Percentiles rank a stretch among this genome's conserved stretches.
Conservation (phyloP, 2,113 vertebrate species). For the Chitala chitala region DNA sequence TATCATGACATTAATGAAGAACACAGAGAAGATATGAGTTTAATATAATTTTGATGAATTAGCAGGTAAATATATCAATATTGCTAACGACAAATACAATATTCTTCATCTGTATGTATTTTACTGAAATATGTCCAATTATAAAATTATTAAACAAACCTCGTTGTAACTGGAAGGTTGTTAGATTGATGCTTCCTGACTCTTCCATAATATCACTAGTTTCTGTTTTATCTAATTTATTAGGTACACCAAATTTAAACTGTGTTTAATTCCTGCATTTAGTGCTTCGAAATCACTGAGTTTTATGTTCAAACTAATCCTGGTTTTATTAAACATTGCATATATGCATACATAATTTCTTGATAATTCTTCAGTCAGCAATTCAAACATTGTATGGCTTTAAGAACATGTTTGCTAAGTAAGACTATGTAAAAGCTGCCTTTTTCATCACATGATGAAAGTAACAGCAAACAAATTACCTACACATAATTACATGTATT, state of each 20-base stretch:
- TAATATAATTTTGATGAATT: background rate
- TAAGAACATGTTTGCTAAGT: constrained; percentile 65
- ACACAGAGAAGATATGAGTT: background rate
- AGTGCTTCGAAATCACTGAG: constrained; percentile 60
- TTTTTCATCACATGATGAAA: constrained; percentile 19
- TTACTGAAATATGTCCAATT: too few relatives aligned
- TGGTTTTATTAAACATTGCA: constrained; percentile 67
- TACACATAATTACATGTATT: too few relatives aligned
- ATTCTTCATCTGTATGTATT: too few relatives aligned
- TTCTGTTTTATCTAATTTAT: background rate
- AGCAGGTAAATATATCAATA: background rate
- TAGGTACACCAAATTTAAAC: constrained; percentile 46
- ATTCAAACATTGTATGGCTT: constrained; percentile 67
- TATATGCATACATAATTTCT: constrained; percentile 62
- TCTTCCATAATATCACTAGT: too few relatives aligned
- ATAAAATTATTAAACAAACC: too few relatives aligned
- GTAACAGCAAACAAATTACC: too few relatives aligned
- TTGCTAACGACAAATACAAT: background rate
- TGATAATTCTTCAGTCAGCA: constrained; percentile 64
- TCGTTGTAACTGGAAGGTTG: too few relatives aligned
- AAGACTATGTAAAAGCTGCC: constrained; percentile 60
- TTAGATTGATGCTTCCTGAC: too few relatives aligned
- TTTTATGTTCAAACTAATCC: constrained; percentile 70
- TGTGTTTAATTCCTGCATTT: constrained; percentile 69
- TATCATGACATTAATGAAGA: background rate